phyloP scores from a whole-genome alignment of 2,888 invertebrate genomes.

The Yponomeuta plumbellus region DNA sequence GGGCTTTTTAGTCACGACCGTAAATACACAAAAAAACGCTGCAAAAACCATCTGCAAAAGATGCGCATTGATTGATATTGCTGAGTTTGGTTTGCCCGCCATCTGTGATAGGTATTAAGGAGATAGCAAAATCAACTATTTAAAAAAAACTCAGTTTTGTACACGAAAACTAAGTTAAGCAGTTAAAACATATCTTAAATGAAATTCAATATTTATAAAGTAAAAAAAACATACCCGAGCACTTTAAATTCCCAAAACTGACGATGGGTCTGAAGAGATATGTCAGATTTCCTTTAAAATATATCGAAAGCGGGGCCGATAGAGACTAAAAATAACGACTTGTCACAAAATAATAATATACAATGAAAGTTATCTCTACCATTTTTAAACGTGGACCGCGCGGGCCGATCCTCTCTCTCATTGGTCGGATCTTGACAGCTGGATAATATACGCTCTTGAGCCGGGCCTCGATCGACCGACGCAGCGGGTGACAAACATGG shows the following conservation, averaged over 20 bases:
- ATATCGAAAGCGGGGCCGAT: constrained; percentile 62
- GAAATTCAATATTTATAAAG: background rate
- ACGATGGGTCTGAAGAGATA: constrained; percentile 32
- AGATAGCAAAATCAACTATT: too few species aligned
- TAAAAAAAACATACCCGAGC: constrained; percentile 6
- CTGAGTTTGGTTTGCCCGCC: too few species aligned
- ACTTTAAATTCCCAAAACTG: constrained; percentile 18
- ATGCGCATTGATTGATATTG: too few species aligned
- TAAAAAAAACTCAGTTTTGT: too few species aligned
- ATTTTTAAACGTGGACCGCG: constrained; percentile 68
- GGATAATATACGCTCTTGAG: constrained; percentile 62
- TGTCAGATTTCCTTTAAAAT: constrained; percentile 37
- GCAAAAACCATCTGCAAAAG: too few species aligned
- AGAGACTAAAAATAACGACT: constrained; percentile 74
- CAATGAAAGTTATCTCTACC: constrained; percentile 74
- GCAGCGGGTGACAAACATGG: constrained; percentile 72
- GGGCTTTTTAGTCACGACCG: too few species aligned
- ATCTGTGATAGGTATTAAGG: too few species aligned
- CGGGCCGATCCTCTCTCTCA: constrained; percentile 40
- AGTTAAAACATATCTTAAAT: too few species aligned
- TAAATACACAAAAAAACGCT: too few species aligned
- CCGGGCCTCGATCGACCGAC: constrained; percentile 40
- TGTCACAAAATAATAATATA: constrained; percentile 76
- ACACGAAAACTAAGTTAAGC: too few species aligned
- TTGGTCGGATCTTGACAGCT: constrained; percentile 70